Base-by-base conservation (phyloP, 2,888 invertebrate genomes). In the Morpho deidamia region DNA sequence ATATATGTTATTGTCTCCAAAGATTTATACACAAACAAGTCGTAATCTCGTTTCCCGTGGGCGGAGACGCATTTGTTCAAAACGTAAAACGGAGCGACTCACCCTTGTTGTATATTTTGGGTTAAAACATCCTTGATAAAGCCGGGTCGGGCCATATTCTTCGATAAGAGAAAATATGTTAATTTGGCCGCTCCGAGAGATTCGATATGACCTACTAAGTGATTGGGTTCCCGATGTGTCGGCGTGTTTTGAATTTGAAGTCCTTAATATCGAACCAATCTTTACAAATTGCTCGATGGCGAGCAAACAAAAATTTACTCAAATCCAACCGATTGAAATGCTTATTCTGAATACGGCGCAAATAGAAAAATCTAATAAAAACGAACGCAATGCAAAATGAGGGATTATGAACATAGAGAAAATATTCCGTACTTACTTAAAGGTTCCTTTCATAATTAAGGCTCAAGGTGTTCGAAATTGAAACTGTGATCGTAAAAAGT, bases 91-190 rank as follows among this genome's bases (percentile, higher is more conserved):
- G 65, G 51, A 56, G 53, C 53, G 53, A 14, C 72, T 73, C 74
- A 76, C 79, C 81, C 79, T 78, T 70, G 70, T 72, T 76, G 74
- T 81, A 75, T 83, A 82, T 83, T 80, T 83, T 81, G 67, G 74
- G 77, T 81, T 78, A 71, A 74, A 84, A 78, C 71, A 81, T 79
- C 78, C 77, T 77, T 76, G 85, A 86, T 86, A 87, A 85, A 78
- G 72, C 65, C 72, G 75, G 75, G 74, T 75, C 76, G 74, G 76
- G 74, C 77, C 76, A 82, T 83, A 84, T 80, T 79, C 73, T 73
- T 69, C 74, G 87, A 89, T 89, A 88, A 86, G 79, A 76, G 80
- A 84, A 86, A 87, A 87, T 87, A 89, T 89, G 89, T 87, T 86
- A 88, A 88, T 88, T 85, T 72, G 70, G 74, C 70, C 72, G 69